Evolutionary conservation across 2,113 vertebrate genomes (phyloP), one percentile per base, ranked within the genome.

Genomic region (Antechinus stuartii): DNA sequence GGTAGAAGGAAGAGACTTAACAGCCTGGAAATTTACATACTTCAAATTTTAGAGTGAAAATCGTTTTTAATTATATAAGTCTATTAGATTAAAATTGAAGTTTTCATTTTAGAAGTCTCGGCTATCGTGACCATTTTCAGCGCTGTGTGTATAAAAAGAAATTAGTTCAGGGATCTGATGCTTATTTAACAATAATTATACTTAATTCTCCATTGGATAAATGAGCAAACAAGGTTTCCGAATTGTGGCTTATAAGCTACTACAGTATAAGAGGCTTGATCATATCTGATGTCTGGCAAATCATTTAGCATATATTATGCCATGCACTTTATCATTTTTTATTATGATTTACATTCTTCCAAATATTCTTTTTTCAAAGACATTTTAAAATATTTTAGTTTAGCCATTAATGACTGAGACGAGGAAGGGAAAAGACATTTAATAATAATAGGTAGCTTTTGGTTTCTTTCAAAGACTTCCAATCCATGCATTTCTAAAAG

Each of bases 81-180:
- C 68, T 54, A 55, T 96, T 92, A 53, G 54, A 61, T 95, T 95
- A 92, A 91, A 76, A 27, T 91, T n/a, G 1, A 95, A 95, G 95
- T 97, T 97, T 50, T 91, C 1, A 96, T 55, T 97, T 95, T 94
- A 94, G 94, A 97, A 97, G 97, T 98, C 97, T 2, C 9, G 93
- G 55, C 52, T 97, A 90, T 93, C 30, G 14, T 92, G 91, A 92
- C 52, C n/a, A 42, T 94, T 95, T 96, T 92, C 14, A 35, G 93
- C 89, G 91, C 95, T 91, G 54, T 93, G 84, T 89, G 54, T 89
- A 96, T 89, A 94, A 92, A 42, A 26, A 90, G 89, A 49, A 93
- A 94, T 12, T 61, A 91, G 61, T 93, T 55, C 19, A 57, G 94
- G 89, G 35, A 3, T 49, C 61, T 35, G 8, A 11, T 89, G 30